Evolutionary conservation across 2,888 invertebrate genomes (phyloP), one percentile per base, ranked within the genome.

Genomic region (Nephrocerus scutellatus): DNA sequence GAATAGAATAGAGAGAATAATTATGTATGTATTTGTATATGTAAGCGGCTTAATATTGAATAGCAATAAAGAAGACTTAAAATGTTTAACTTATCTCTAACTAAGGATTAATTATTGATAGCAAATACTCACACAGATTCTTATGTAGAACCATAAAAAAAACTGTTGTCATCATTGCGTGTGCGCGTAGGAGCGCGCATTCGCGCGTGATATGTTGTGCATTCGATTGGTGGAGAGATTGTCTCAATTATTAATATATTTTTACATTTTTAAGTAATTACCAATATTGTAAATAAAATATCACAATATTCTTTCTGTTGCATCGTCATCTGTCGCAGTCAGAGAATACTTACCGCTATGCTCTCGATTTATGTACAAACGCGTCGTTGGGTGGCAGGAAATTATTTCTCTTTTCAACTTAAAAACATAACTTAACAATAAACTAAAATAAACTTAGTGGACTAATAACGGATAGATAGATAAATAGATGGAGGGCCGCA

Each of bases 101-200:
- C 22, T 22, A 8, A 8, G 7, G 8, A 22, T 7, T 8, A 8
- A 8, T 22, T 22, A 10, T 7, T 22, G 7, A 18, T 21, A 23
- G 40, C 34, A 29, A 36, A 39, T 36, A 49, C 39, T 36, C 29
- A 48, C 54, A 56, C 55, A 47, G 43, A 48, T 53, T 54, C 56
- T 60, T 61, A 61, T 60, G 60, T 60, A 53, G 46, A 54, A 58
- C 58, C 63, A 60, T 63, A 61, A 59, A 63, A 56, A 45, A 53
- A 40, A 45, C 51, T 49, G 46, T 50, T 47, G 41, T 47, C 46
- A 41, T 32, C 40, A 24, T 33, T 16, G 34, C 23, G 39, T 6
- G 21, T 28, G 22, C 14, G 29, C 15, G 19, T 36, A 29, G 26
- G 24, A 29, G 41, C n/a, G 12, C 2, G 31, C 14, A 20, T 31